Evolutionary conservation across 2,113 vertebrate species (phyloP), one percentile per base, ranked within the genome.

Genomic region (Thermophis baileyi): DNA sequence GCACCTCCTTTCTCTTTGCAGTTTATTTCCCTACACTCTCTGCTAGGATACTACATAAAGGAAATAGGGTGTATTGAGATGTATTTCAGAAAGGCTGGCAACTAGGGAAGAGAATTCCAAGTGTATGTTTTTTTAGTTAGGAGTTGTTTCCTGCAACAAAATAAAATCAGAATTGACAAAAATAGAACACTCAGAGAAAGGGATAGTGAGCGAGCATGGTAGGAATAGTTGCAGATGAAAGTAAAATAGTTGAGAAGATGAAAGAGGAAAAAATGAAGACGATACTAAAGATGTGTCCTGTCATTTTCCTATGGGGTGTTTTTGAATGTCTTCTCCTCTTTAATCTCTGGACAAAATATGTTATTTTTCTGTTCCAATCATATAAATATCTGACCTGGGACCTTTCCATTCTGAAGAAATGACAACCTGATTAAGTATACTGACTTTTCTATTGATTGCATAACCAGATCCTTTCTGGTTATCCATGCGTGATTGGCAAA

Each of bases 101-200:
- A 18, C 85, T 44, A 2, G n/a, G 74, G 57, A 47, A 53, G 16
- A 81, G 9, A 46, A 47, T 57, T 8, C 20, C 55, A 27, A 57
- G 12, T 55, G 51, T 53, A 40, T 93, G 30, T 18, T 54, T 60
- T 2, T 85, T 55, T 9, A 46, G 30, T 40, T 81, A 85, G 10
- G 49, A 0, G 6, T 85, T 50, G 11, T 20, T 60, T 88, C 9
- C 50, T 85, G 8, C 14, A 60, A 60, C 74, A 85, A 86, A 85
- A 86, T 55, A 55, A 57, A 55, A 24, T 27, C 18, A n/a, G 24
- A 88, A 11, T 55, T 55, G 0, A 1, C 40, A 63, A 44, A 12
- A 25, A 4, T 49, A 1, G 1, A 25, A 63, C 4, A 4, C 8
- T 10, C 47, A 69, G 40, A 1, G 40, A 24, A 0, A 0, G n/a